Evolutionary conservation across 2,113 vertebrate species (phyloP), one percentile per base, ranked within the genome.

Genomic region (Colistium nudipinnis): DNA sequence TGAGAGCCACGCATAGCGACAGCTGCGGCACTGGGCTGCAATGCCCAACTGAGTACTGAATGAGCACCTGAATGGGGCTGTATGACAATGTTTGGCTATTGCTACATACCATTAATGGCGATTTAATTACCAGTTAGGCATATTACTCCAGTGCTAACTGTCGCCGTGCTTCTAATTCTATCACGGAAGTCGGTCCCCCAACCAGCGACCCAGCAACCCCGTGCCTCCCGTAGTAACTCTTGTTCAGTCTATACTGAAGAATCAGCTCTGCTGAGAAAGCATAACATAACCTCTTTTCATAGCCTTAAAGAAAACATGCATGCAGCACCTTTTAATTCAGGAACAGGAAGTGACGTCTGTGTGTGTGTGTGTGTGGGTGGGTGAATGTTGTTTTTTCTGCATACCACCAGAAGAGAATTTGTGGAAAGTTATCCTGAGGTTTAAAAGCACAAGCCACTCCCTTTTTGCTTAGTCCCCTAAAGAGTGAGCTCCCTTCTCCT

Each of bases 21-120:
- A 27, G 53, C 25, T 61, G 36, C 64, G 31, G 48, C 44, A 31
- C 24, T 57, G 43, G 47, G 31, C 57, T 33, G 60, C 41, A n/a
- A n/a, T n/a, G 35, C 44, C 74, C 55, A 48, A 9, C 64, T 39
- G 68, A 48, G 41, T 1, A n/a, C n/a, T n/a, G n/a, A n/a, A n/a
- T n/a, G n/a, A n/a, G n/a, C n/a, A n/a, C n/a, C n/a, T n/a, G 8
- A 13, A 16, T 43, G 41, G 41, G 41, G 41, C 41, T 43, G 5
- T 19, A 19, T 19, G 7, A 1, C 7, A 43, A 3, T 45, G 2
- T 22, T 22, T 33, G 4, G 20, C 43, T 12, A 22, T 5, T 20
- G n/a, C 43, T 17, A 9, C 19, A 22, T 12, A 49, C 6, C 4
- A 16, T 3, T 49, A 49, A 25, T 4, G 13, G 6, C 13, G 25